phyloP scores from a whole-genome alignment of 1,140 invertebrate species.

The Bradysia coprophila region DNA sequence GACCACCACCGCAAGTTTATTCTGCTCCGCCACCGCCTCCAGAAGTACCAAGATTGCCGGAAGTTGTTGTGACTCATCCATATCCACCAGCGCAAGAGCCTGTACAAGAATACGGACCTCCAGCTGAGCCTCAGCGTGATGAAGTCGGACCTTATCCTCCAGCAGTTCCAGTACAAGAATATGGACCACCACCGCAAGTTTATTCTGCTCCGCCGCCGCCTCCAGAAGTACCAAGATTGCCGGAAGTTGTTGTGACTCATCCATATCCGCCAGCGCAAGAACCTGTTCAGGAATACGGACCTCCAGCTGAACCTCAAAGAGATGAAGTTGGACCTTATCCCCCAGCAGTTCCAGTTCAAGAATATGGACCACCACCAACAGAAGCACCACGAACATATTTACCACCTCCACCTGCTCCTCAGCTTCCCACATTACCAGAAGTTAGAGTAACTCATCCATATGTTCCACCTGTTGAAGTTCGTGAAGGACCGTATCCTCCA shows the following conservation, averaged over 20 bases:
- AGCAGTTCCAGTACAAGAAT: slow-evolving; percentile 2
- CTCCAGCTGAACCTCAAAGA: slow-evolving; percentile 4
- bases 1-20: slow-evolving; percentile 5
- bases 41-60: slow-evolving; percentile 1
- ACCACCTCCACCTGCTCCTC: slow-evolving; percentile 1
- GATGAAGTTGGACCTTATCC: slow-evolving; percentile 3
- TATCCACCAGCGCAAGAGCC: slow-evolving; percentile 1
- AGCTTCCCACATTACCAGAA: background rate
- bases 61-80: background rate
- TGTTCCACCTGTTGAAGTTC: background rate
- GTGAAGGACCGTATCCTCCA: slow-evolving; percentile 1
- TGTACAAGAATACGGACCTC: slow-evolving; percentile 2
- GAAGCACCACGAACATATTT: background rate
- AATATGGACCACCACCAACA: slow-evolving; percentile 2
- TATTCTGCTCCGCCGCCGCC: slow-evolving; percentile 5
- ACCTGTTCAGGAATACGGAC: background rate
- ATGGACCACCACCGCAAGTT: slow-evolving; percentile 1
- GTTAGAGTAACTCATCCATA: no score
- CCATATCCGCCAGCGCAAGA: slow-evolving; percentile 3
- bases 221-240: slow-evolving; percentile 1
- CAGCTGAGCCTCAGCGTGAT: background rate
- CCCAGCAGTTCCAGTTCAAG: slow-evolving; percentile 8
- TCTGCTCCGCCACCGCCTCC: slow-evolving; percentile 4
- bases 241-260: background rate
- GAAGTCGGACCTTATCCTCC: background rate